phyloP scores from a whole-genome alignment of 2,113 vertebrate species.

The Delphinus delphis region DNA sequence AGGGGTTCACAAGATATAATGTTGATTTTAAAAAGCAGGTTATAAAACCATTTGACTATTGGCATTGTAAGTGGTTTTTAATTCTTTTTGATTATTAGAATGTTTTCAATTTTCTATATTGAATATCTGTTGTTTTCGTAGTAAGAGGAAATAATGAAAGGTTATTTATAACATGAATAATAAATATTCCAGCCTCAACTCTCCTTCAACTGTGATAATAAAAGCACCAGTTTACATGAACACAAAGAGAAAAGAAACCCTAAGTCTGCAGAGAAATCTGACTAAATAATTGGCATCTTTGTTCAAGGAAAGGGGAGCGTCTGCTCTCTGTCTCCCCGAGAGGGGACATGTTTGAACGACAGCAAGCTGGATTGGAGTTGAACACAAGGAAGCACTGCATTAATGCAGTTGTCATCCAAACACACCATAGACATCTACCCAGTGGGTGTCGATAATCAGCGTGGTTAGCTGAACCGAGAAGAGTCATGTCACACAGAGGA shows the following conservation, averaged over 20 bases:
- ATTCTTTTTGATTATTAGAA: slow-evolving; percentile 15
- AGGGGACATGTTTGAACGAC: neutral
- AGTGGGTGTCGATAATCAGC: neutral
- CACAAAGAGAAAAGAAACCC: neutral
- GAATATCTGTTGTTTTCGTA: neutral
- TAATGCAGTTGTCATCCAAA: neutral
- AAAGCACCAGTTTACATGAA: neutral
- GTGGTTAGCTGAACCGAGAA: neutral
- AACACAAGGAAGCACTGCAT: neutral
- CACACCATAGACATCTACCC: neutral
- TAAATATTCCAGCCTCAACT: slow-evolving; percentile 12
- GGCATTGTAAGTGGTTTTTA: neutral
- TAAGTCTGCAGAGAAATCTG: slow-evolving; percentile 31
- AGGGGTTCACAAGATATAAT: neutral
- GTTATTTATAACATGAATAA: neutral
- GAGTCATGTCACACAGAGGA: neutral
- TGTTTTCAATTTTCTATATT: neutral
- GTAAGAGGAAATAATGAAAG: slow-evolving; percentile 4
- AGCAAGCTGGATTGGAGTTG: neutral
- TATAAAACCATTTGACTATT: neutral
- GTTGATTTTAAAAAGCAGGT: neutral
- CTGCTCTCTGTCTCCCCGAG: neutral
- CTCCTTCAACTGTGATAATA: neutral
- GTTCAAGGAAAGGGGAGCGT: neutral
- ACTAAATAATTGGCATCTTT: slow-evolving; percentile 26